These are phyloP conservation scores for Oreochromis mossambicus DNA, from an alignment of 2,797 vertebrate genomes.

Conservation along the genomic window DNA sequence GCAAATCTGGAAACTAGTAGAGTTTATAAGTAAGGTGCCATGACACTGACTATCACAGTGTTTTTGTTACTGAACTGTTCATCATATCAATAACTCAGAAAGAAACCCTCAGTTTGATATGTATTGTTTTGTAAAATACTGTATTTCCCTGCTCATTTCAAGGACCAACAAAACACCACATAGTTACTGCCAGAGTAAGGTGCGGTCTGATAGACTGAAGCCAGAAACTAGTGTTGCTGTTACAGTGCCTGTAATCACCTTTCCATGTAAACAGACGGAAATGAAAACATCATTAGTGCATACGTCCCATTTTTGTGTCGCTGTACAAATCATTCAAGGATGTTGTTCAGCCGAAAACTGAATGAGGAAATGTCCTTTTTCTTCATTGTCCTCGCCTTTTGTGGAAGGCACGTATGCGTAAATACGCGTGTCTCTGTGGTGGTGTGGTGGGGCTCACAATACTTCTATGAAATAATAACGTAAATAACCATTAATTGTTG, in stretches of 20 bases:
- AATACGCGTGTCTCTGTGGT: neutral
- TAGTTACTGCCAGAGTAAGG: neutral
- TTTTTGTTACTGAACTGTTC: neutral
- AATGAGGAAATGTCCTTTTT: neutral
- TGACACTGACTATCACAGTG: neutral
- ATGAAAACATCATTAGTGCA: neutral
- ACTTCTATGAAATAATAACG: neutral
- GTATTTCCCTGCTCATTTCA: neutral
- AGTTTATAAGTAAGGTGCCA: neutral
- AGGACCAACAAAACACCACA: neutral
- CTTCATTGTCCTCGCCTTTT: neutral
- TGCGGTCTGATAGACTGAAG: neutral
- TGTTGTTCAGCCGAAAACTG: neutral
- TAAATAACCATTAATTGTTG: neutral
- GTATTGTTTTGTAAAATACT: neutral
- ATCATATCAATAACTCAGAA: neutral
- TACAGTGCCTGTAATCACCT: neutral
- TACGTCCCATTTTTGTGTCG: neutral
- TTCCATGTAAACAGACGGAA: neutral
- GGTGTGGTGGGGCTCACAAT: neutral
- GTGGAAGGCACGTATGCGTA: neutral
- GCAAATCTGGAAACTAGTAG: neutral
- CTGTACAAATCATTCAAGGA: neutral
- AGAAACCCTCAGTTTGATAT: rapidly evolving
- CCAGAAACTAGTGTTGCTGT: neutral